Evolutionary conservation across 1,140 invertebrate genomes (phyloP).

Genomic region (Asobara japonica): DNA sequence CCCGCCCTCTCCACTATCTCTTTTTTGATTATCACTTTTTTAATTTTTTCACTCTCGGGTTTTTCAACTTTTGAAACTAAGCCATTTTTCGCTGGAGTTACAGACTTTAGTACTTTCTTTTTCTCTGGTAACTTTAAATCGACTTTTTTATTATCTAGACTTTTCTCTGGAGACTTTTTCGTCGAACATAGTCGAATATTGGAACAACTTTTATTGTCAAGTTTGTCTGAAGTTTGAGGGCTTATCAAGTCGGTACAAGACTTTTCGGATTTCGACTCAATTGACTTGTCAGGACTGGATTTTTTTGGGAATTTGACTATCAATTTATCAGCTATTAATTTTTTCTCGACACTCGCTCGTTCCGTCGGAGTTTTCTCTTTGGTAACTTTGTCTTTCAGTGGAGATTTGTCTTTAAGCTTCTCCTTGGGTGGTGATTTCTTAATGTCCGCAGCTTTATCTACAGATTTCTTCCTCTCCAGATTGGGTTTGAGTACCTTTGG

Average conservation of each 20-base stretch:
- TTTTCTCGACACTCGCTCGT: constrained; percentile 42
- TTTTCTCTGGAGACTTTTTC: constrained; percentile 42
- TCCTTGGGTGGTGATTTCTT: constrained; percentile 47
- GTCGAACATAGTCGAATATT: background rate
- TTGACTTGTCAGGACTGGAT: constrained; percentile 49
- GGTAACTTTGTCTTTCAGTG: constrained; percentile 43
- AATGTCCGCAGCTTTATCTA: constrained; percentile 39
- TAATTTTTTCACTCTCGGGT: constrained; percentile 44
- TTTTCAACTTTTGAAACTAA: constrained; percentile 40
- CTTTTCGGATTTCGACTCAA: constrained; percentile 30
- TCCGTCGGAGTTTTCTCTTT: constrained; percentile 37
- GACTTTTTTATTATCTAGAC: constrained; percentile 41
- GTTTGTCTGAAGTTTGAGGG: constrained; percentile 36
- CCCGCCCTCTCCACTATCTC: constrained; percentile 47
- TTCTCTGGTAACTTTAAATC: constrained; percentile 38
- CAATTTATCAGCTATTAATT: constrained; percentile 26
- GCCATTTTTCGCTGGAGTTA: constrained; percentile 36
- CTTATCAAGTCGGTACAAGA: constrained; percentile 30
- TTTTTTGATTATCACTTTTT: constrained; percentile 45
- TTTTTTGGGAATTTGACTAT: constrained; percentile 48
- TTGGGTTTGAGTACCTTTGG: constrained; percentile 39
- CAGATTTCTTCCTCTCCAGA: constrained; percentile 42
- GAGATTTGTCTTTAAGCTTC: constrained; percentile 42
- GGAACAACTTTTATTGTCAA: constrained; percentile 24
- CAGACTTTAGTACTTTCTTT: constrained; percentile 38